Conservation (phyloP, 2,888 invertebrate genomes). For the Sesia apiformis region DNA sequence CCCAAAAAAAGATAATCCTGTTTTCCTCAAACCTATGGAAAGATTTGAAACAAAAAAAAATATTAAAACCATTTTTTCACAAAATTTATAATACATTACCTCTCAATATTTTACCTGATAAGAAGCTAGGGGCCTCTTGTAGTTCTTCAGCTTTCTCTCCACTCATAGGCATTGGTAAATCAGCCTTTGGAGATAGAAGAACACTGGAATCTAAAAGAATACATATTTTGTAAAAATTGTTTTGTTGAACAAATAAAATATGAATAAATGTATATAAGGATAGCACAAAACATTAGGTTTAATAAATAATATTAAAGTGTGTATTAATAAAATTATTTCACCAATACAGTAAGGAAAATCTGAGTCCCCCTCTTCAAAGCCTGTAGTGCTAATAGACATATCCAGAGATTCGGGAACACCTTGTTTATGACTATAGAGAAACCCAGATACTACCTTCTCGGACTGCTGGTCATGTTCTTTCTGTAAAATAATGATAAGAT, state of each 20-base stretch:
- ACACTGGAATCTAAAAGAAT: conserved; percentile 43
- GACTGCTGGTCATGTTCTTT: conserved; percentile 4
- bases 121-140: conserved; percentile 52
- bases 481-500: too few species aligned
- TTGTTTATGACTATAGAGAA: conserved; percentile 38
- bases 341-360: conserved; percentile 52
- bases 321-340: conserved; percentile 9
- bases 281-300: too few species aligned
- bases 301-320: neutral
- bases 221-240: neutral
- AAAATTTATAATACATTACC: neutral
- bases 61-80: neutral
- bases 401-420: conserved; percentile 45
- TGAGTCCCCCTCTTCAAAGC: conserved; percentile 30
- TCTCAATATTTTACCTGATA: conserved; percentile 35
- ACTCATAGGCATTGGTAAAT: conserved; percentile 23
- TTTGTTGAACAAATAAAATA: too few species aligned
- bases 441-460: conserved; percentile 30
- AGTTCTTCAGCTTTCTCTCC: conserved; percentile 30
- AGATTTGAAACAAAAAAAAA: neutral
- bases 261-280: too few species aligned
- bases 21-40: conserved; percentile 41
- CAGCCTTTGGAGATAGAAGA: conserved; percentile 56
- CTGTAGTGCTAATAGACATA: conserved; percentile 47
- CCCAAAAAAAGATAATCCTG: conserved; percentile 51